Percentiles rank a stretch among this genome's conserved stretches.
Evolutionary conservation across 1,140 invertebrate genomes (phyloP).

Genomic region (Dendrolimus kikuchii): DNA sequence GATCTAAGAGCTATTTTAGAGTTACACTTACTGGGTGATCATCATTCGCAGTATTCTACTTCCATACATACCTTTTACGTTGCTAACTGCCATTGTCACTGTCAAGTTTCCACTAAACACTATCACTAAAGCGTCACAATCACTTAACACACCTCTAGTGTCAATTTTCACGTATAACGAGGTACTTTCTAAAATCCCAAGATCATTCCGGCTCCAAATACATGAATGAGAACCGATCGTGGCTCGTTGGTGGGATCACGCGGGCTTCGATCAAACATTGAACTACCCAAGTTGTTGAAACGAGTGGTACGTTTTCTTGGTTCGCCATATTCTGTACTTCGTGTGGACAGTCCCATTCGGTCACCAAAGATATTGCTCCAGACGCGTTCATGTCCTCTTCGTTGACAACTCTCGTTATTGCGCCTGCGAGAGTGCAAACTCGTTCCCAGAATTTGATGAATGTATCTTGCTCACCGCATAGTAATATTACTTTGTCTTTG

Average conservation of each 20-base stretch:
- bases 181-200: constrained; percentile 59
- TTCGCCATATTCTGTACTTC: constrained; percentile 71
- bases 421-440: constrained; percentile 74
- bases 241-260: constrained; percentile 62
- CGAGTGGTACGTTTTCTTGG: constrained; percentile 69
- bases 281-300: constrained; percentile 74
- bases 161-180: constrained; percentile 66
- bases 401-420: constrained; percentile 62
- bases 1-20: no score
- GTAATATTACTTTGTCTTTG: constrained; percentile 67
- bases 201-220: constrained; percentile 68
- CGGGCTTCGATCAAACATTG: constrained; percentile 75
- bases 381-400: constrained; percentile 65
- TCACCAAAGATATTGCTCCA: constrained; percentile 65
- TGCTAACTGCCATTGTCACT: no score
- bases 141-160: constrained; percentile 34
- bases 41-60: no score
- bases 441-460: constrained; percentile 74
- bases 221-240: constrained; percentile 66
- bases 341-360: constrained; percentile 71
- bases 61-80: no score
- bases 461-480: constrained; percentile 59
- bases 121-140: constrained; percentile 12
- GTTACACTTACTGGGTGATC: no score
- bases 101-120: no score